These are phyloP conservation scores for Sinonovacula constricta DNA, from an alignment of 1,140 invertebrate genomes.

Conservation along the genomic window DNA sequence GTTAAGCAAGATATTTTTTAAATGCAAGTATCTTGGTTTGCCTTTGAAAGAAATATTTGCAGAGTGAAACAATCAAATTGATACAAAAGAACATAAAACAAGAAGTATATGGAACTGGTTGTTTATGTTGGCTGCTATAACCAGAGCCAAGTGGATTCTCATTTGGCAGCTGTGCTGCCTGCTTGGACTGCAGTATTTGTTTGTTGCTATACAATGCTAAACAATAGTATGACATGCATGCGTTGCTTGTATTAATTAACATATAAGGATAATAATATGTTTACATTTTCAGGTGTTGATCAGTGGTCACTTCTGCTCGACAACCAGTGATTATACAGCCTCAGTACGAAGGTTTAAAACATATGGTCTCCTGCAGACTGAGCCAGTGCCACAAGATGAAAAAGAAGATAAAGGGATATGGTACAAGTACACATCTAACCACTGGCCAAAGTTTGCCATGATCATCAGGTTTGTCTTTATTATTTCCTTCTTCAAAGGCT, in stretches of 20 bases:
- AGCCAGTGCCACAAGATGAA: slow-evolving; percentile 1
- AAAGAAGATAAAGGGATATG: slow-evolving; percentile 36
- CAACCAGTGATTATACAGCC: slow-evolving; percentile 51
- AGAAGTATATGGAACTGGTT: too few species aligned
- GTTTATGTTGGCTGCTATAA: neutral
- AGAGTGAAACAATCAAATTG: too few species aligned
- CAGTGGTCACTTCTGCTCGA: slow-evolving; percentile 47
- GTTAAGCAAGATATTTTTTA: too few species aligned
- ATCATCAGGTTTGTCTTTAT: slow-evolving; percentile 54
- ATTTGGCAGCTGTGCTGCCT: too few species aligned
- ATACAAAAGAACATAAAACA: too few species aligned
- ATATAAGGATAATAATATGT: neutral
- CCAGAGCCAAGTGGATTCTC: neutral
- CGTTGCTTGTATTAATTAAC: neutral
- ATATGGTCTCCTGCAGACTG: slow-evolving; percentile 59
- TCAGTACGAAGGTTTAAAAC: slow-evolving; percentile 65
- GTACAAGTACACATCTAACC: slow-evolving; percentile 54
- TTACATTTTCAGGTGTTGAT: slow-evolving; percentile 24
- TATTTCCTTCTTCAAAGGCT: too few species aligned
- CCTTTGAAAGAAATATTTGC: too few species aligned
- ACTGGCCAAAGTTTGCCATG: slow-evolving; percentile 53
- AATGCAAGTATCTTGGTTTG: too few species aligned
- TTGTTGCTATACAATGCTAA: neutral
- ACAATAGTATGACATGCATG: neutral
- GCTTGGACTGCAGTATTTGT: neutral